Evolutionary conservation across 2,797 vertebrate species (phyloP).

Genomic region (Sebastes kiyomatsui): DNA sequence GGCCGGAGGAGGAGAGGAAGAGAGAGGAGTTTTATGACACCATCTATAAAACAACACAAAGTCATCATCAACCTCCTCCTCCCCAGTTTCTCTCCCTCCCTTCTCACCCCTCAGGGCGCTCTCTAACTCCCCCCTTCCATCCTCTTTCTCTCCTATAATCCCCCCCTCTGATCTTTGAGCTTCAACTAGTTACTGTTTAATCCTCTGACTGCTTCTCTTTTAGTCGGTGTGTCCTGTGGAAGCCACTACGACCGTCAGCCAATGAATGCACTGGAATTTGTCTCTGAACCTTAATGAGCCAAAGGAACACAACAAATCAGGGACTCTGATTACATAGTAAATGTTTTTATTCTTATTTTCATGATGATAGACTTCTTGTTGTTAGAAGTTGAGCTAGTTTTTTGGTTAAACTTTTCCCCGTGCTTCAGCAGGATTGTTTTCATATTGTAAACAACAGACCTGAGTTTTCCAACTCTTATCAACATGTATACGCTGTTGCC

Average conservation of each 20-base stretch:
- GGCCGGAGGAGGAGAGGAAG: background rate
- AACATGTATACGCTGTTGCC: background rate
- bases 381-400: too few relatives aligned
- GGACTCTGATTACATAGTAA: background rate
- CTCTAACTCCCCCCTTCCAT: background rate
- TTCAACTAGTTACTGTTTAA: constrained; percentile 29
- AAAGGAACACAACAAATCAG: background rate
- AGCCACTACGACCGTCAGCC: background rate
- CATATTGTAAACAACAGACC: background rate
- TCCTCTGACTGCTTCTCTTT: constrained; percentile 23
- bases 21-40: constrained; percentile 24
- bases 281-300: too few relatives aligned
- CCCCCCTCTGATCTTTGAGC: constrained; percentile 42
- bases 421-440: too few relatives aligned
- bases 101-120: constrained; percentile 23
- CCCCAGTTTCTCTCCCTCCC: background rate
- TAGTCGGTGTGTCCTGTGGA: background rate
- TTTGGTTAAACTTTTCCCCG: too few relatives aligned
- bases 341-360: background rate
- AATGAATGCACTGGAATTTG: background rate
- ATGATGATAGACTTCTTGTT: too few relatives aligned
- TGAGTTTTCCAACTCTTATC: background rate
- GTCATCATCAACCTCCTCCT: background rate
- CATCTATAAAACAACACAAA: constrained; percentile 50
- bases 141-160: constrained; percentile 18